A percentile compares a stretch with the other conserved stretches of the same genome.
phyloP scores from a whole-genome alignment of 2,113 vertebrate species.

The Gallinago undulata region DNA sequence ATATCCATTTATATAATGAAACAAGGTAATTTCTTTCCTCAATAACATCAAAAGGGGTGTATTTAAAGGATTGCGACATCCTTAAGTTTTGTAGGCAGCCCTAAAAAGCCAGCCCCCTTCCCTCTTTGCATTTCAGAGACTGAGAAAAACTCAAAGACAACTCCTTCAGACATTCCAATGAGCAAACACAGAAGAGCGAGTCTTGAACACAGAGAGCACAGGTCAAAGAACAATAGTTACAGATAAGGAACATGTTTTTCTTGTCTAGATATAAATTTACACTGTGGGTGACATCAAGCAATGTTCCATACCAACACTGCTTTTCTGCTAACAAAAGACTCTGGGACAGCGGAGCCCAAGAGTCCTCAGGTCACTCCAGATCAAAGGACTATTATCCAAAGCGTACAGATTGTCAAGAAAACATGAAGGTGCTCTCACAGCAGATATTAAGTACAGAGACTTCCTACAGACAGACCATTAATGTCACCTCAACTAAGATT shows the following conservation, averaged over 20 bases:
- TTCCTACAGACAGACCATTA: not conserved
- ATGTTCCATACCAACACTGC: not conserved
- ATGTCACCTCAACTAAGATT: not conserved
- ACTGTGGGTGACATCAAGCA: not conserved
- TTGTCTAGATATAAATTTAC: not conserved
- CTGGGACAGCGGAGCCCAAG: not conserved
- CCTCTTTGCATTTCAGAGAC: not conserved
- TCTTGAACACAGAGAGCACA: not conserved
- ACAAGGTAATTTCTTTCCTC: not conserved
- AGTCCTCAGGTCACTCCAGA: not conserved
- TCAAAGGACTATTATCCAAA: not conserved
- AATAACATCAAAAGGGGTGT: not conserved
- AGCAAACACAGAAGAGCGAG: not conserved
- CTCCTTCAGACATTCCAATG: not conserved
- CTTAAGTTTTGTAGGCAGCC: not conserved
- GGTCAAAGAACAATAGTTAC: not conserved
- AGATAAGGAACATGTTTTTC: not conserved
- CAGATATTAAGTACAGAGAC: not conserved
- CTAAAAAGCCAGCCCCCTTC: not conserved
- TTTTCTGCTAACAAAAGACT: not conserved
- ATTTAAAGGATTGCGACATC: not conserved
- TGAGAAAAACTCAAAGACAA: not conserved
- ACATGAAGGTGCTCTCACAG: not conserved
- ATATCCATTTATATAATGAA: not conserved
- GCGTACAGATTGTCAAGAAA: not conserved